Percentiles rank a stretch among this genome's conserved stretches.
Evolutionary conservation across 2,113 vertebrate genomes (phyloP).

Genomic region (Tragelaphus buxtoni): DNA sequence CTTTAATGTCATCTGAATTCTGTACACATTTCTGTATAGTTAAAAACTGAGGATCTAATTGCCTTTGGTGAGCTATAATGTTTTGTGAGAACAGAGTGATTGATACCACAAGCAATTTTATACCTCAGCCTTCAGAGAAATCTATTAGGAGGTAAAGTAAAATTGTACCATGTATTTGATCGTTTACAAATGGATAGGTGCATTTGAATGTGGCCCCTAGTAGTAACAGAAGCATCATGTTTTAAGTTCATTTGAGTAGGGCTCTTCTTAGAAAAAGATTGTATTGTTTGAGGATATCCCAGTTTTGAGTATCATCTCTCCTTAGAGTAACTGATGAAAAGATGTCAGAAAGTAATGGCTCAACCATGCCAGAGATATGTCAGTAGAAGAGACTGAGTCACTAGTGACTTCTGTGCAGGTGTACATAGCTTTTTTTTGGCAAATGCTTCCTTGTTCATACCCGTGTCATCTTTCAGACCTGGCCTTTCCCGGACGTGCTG

Average conservation of each 20-base stretch:
- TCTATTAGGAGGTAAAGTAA: neutral
- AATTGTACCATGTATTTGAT: neutral
- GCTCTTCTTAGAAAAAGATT: neutral
- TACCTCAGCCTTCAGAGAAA: neutral
- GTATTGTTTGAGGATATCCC: neutral
- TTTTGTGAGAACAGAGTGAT: neutral
- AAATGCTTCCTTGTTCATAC: neutral
- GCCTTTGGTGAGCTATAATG: neutral
- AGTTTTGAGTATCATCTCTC: neutral
- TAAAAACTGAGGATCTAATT: neutral
- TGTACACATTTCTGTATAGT: neutral
- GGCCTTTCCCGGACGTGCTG: constrained; percentile 89
- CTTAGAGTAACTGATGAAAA: neutral
- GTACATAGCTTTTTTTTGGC: neutral
- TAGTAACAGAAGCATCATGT: neutral
- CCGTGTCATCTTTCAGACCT: constrained; percentile 77
- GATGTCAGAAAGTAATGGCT: neutral
- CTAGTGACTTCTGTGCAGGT: neutral
- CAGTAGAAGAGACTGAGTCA: neutral
- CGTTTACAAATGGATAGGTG: neutral
- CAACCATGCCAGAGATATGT: neutral
- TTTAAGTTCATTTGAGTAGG: neutral
- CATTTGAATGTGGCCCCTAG: neutral
- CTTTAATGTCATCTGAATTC: neutral
- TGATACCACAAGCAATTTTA: neutral